Evolutionary conservation across 2,113 vertebrate genomes (phyloP).

Genomic region (Ceyx cyanopectus): DNA sequence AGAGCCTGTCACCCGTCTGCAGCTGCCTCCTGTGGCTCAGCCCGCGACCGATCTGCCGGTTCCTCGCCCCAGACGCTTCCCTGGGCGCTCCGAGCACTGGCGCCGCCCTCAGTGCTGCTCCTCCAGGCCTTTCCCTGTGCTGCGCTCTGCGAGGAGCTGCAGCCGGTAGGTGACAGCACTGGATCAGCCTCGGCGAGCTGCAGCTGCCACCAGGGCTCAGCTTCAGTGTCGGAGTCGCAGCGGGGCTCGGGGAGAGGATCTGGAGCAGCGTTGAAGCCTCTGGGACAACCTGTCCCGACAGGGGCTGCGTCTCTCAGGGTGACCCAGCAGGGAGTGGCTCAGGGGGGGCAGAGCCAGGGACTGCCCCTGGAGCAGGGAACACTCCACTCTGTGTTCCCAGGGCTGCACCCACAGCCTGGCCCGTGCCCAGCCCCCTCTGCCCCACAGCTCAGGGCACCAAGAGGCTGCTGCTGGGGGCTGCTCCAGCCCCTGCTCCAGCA

Average conservation of each 20-base stretch:
- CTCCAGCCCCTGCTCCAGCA: not conserved
- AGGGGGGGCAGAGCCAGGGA: not conserved
- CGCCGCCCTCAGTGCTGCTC: constrained; percentile 4
- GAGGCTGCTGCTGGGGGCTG: not conserved
- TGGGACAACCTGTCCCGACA: not conserved
- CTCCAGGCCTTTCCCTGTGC: not conserved
- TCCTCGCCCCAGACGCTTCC: not conserved
- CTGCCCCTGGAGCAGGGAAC: not conserved
- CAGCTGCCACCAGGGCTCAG: not conserved
- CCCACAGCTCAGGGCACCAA: not conserved
- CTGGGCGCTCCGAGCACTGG: not conserved
- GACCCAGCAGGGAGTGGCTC: not conserved
- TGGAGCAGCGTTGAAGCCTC: not conserved
- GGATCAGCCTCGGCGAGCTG: not conserved
- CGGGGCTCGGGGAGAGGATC: not conserved
- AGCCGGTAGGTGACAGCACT: constrained; percentile 72
- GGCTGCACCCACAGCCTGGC: accelerated
- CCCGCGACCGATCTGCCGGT: not conserved
- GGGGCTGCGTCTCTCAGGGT: not conserved
- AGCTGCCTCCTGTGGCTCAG: not conserved
- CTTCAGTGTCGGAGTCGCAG: not conserved
- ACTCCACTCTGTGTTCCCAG: accelerated
- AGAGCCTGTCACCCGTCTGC: not conserved
- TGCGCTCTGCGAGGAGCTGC: not conserved
- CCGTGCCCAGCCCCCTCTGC: not conserved